Evolutionary conservation across 2,888 invertebrate genomes (phyloP).

Genomic region (Andrena praecox): DNA sequence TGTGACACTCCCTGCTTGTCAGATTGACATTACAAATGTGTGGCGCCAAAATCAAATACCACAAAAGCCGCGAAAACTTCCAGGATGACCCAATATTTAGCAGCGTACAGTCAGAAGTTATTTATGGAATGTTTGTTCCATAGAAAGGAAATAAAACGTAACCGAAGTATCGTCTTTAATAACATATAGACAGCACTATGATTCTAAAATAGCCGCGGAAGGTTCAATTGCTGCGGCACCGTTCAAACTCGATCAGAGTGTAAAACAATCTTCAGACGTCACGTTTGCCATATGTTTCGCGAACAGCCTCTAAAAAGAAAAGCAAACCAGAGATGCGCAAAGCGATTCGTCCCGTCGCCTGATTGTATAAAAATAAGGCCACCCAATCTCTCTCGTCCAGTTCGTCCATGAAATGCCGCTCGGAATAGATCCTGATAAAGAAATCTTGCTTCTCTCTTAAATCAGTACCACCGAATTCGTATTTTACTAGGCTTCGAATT

Average conservation of each 20-base stretch:
- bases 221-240: not conserved
- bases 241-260: not conserved
- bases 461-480: not conserved
- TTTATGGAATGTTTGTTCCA: too few species aligned
- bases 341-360: not conserved
- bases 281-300: conserved; percentile 45
- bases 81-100: too few species aligned
- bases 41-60: too few species aligned
- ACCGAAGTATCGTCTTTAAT: too few species aligned
- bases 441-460: not conserved
- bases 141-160: too few species aligned
- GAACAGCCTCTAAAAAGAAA: conserved; percentile 36
- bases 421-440: conserved; percentile 7
- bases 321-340: conserved; percentile 42
- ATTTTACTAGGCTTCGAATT: not conserved
- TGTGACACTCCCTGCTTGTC: too few species aligned
- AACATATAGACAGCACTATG: too few species aligned
- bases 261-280: not conserved
- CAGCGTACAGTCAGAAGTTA: too few species aligned
- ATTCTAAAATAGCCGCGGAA: not conserved
- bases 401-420: conserved; percentile 14
- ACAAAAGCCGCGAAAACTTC: too few species aligned
- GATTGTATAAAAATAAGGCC: conserved; percentile 49
- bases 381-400: conserved; percentile 3
- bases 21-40: too few species aligned